A percentile compares a stretch with the other conserved stretches of the same genome.
These are phyloP conservation scores for Acronicta psi DNA, from an alignment of 2,888 invertebrate genomes.

Conservation along the genomic window DNA sequence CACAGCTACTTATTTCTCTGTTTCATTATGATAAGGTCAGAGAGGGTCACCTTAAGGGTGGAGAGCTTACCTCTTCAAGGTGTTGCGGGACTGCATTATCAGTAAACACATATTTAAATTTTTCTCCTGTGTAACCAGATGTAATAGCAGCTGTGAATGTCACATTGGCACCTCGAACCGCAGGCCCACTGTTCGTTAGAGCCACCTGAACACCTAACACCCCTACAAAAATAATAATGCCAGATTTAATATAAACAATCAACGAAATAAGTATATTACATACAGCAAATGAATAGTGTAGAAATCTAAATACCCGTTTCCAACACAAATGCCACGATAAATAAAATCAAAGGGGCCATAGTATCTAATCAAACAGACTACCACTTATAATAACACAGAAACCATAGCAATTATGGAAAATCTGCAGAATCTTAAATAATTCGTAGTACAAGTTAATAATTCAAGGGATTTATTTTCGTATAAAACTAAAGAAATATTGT, in stretches of 20 bases:
- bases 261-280: neutral
- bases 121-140: conserved; percentile 76
- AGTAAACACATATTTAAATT: conserved; percentile 87
- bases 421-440: conserved; percentile 13
- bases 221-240: conserved; percentile 63
- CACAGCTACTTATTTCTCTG: no score
- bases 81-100: conserved; percentile 90
- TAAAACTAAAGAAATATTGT: conserved; percentile 49
- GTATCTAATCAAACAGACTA: conserved; percentile 59
- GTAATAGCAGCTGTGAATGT: conserved; percentile 90
- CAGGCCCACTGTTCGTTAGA: conserved; percentile 90
- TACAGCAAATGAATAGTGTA: neutral
- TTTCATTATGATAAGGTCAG: no score
- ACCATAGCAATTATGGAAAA: conserved; percentile 37
- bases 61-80: conserved; percentile 76
- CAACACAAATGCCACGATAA: conserved; percentile 69
- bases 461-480: conserved; percentile 17
- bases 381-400: conserved; percentile 27
- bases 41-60: no score
- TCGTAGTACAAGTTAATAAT: conserved; percentile 16
- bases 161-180: conserved; percentile 92
- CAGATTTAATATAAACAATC: neutral
- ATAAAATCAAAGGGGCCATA: conserved; percentile 70
- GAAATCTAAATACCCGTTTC: conserved; percentile 61
- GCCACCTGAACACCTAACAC: conserved; percentile 75